A percentile compares a stretch with the other conserved stretches of the same genome.
These are phyloP conservation scores for Lissocephala sabroskyi DNA, from an alignment of 2,888 invertebrate genomes.

Conservation along the genomic window DNA sequence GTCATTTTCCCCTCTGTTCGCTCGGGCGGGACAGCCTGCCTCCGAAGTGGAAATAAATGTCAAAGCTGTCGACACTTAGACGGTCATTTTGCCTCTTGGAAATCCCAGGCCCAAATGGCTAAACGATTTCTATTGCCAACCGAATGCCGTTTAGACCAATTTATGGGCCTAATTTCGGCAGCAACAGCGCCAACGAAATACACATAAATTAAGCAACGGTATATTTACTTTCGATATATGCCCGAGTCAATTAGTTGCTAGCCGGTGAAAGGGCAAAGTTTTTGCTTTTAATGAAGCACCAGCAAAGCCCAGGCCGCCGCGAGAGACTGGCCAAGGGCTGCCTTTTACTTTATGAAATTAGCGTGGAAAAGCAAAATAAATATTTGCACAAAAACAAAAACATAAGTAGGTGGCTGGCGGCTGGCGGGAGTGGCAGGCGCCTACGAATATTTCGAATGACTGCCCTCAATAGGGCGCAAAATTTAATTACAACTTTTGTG, in stretches of 20 bases:
- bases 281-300: constrained; percentile 13
- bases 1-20: not conserved
- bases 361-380: constrained; percentile 22
- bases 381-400: constrained; percentile 5
- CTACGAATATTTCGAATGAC: too few species aligned
- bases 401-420: too few species aligned
- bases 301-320: too few species aligned
- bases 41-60: constrained; percentile 26
- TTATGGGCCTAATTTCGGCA: constrained; percentile 10
- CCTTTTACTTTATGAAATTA: constrained; percentile 24
- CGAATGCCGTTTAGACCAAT: constrained; percentile 10
- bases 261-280: too few species aligned
- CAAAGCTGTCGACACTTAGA: constrained; percentile 10
- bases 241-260: constrained; percentile 19
- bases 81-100: not conserved
- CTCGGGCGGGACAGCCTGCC: not conserved
- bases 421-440: too few species aligned
- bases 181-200: constrained; percentile 2
- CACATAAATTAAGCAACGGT: not conserved
- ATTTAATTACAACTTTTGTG: constrained; percentile 47
- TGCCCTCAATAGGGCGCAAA: constrained; percentile 36
- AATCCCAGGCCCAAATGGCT: not conserved
- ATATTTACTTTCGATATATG: not conserved
- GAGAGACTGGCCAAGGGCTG: too few species aligned
- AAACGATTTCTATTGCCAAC: not conserved